These are phyloP conservation scores for Pituophis catenifer DNA, from an alignment of 2,113 vertebrate genomes.

Conservation along the genomic window DNA sequence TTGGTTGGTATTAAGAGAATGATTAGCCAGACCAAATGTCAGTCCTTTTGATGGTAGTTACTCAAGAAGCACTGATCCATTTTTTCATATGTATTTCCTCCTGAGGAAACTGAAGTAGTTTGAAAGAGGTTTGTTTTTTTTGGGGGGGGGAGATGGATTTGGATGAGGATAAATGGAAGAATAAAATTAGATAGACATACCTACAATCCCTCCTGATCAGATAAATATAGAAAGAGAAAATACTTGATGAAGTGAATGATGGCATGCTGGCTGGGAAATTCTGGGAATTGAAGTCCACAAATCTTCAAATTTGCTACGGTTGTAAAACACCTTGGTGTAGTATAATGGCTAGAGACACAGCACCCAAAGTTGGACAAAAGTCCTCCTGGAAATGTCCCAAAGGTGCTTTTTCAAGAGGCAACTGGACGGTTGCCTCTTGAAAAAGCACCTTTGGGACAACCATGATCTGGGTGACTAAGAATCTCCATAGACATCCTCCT, in stretches of 20 bases:
- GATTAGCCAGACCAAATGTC: constrained; percentile 23
- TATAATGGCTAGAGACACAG: not conserved
- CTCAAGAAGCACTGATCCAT: not conserved
- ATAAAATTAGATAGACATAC: not conserved
- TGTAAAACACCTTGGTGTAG: too few relatives aligned
- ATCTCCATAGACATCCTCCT: not conserved
- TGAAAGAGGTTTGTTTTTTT: not conserved
- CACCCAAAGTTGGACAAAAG: not conserved
- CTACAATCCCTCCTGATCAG: not conserved
- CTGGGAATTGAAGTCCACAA: too few relatives aligned
- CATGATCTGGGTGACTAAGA: too few relatives aligned
- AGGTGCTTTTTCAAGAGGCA: too few relatives aligned
- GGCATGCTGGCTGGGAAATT: not conserved
- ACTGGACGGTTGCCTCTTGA: too few relatives aligned
- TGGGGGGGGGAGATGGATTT: not conserved
- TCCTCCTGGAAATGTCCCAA: not conserved
- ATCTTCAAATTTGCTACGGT: too few relatives aligned
- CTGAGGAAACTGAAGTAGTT: not conserved
- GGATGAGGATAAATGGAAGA: not conserved
- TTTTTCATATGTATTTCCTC: not conserved
- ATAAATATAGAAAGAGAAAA: too few relatives aligned
- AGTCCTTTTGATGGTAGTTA: not conserved
- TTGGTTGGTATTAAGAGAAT: constrained; percentile 22
- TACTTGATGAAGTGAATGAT: not conserved
- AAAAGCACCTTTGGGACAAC: too few relatives aligned